Percentiles rank a stretch among this genome's conserved stretches.
phyloP scores from a whole-genome alignment of 2,113 vertebrate species.

The Rynchops niger region DNA sequence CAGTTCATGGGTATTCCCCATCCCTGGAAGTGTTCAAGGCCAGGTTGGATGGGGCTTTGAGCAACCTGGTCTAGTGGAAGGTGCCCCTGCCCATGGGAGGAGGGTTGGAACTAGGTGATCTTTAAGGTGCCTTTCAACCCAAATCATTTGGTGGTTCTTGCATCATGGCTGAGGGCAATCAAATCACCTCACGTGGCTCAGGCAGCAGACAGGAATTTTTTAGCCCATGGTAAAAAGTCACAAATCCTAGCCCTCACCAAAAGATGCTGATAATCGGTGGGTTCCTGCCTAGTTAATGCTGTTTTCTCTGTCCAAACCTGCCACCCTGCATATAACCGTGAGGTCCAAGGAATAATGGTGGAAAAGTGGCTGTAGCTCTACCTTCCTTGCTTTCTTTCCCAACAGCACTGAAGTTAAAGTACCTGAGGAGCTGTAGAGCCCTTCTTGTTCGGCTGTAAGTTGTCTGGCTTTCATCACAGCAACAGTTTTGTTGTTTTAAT shows the following conservation, averaged over 20 bases:
- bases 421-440: background rate
- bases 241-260: background rate
- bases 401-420: background rate
- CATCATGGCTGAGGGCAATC: background rate
- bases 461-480: background rate
- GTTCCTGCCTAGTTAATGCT: background rate
- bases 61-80: background rate
- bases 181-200: rapidly evolving
- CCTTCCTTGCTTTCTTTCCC: background rate
- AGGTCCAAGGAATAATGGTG: background rate
- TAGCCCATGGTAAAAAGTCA: background rate
- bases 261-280: background rate
- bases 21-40: background rate
- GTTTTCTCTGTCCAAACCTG: background rate
- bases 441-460: background rate
- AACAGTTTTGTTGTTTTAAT: background rate
- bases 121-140: background rate
- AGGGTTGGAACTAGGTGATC: background rate
- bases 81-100: background rate
- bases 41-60: background rate
- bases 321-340: background rate
- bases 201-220: background rate
- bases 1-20: background rate
- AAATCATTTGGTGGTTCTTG: background rate
- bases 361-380: background rate